Percentiles rank a stretch among this genome's conserved stretches.
These are phyloP conservation scores for Psettodes erumei DNA, from an alignment of 2,113 vertebrate species.

Conservation along the genomic window DNA sequence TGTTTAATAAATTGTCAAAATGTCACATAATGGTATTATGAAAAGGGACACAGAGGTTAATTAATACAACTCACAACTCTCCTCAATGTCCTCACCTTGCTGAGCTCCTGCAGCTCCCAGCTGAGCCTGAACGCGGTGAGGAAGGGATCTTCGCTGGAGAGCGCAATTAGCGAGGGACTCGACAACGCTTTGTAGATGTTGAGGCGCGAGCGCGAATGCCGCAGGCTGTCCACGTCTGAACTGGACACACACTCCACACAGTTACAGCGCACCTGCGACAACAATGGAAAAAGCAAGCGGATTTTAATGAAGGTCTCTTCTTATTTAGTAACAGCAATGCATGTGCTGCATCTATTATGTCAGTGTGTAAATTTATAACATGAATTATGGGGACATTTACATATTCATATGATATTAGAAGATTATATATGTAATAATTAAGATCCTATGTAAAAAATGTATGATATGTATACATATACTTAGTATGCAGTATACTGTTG, in stretches of 20 bases:
- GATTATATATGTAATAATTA: neutral
- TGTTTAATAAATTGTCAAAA: conserved; percentile 8
- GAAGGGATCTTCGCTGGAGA: conserved; percentile 98
- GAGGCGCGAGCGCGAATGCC: conserved; percentile 95
- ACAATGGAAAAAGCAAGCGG: conserved; percentile 41
- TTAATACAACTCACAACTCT: no score
- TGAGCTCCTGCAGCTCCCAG: conserved; percentile 98
- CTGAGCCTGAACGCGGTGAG: conserved; percentile 96
- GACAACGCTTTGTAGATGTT: conserved; percentile 98
- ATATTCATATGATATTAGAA: neutral
- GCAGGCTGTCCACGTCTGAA: conserved; percentile 96
- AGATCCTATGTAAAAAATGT: neutral
- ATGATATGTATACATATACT: neutral
- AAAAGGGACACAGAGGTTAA: conserved; percentile 9
- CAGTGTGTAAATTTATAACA: neutral
- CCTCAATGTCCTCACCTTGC: conserved; percentile 88
- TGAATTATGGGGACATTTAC: neutral
- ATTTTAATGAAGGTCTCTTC: conserved; percentile 42
- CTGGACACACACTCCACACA: conserved; percentile 97
- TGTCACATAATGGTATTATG: neutral
- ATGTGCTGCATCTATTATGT: neutral
- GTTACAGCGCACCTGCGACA: conserved; percentile 90
- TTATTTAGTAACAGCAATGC: neutral
- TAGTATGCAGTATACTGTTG: neutral
- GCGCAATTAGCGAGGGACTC: conserved; percentile 93